Evolutionary conservation across 2,888 invertebrate genomes (phyloP), one percentile per base, ranked within the genome.

Genomic region (Elysia crispata): DNA sequence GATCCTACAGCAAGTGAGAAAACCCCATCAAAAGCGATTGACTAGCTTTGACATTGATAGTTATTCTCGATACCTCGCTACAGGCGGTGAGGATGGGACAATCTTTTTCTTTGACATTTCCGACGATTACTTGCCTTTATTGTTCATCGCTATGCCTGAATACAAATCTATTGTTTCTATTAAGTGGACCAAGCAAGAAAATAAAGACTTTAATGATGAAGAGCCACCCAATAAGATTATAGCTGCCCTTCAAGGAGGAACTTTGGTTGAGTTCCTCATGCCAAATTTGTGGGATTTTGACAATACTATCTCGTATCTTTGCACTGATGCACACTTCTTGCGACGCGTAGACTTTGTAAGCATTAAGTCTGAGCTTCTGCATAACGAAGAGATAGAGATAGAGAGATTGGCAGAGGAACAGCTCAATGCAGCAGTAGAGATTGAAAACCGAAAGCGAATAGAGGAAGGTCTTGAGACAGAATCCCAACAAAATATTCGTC

Each of bases 281-380:
- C 76, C 80, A 20, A 33, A 31, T 13, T 62, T 57, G 62, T 28
- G 50, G 1, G 72, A 76, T 5, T 50, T 80, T 5, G 64, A 80
- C 66, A 80, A 80, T 30, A 57, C 69, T 30, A 72, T 30, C 20
- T 76, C 80, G 0, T 80, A 76, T 33, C 57, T 64, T n/a, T 67
- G 60, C 33, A 60, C 74, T 33, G 60, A 33, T 20, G 60, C 33
- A 11, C 66, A 60, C 6, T 23, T 80, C 23, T 23, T 75, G 18
- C 23, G 76, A 18, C 31, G 41, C 1, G 57, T 73, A 28, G 69
- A 81, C 49, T 81, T 83, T 67, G 5, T 23, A 50, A 83, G 83
- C 76, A 60, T 83, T 30, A 83, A 83, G 69, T 83, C 83, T 1
- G 20, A 67, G 62, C 11, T 83, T 3, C 49, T 70, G n/a, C 81